Conservation (phyloP, 2,888 invertebrate genomes). For the Cecidostiba fungosa region DNA sequence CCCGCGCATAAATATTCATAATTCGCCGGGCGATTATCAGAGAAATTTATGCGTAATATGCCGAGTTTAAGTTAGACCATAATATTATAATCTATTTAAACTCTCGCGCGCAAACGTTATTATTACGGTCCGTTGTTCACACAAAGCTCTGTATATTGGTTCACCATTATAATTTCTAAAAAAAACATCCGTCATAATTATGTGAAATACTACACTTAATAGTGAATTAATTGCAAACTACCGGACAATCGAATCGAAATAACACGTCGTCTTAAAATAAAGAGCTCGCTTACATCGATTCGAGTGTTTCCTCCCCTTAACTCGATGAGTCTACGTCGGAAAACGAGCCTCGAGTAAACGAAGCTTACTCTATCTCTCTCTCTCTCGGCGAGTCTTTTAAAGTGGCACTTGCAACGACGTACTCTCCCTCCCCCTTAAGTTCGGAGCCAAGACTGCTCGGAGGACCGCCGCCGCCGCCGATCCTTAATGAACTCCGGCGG, state of each 20-base stretch:
- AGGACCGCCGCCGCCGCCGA: constrained; percentile 8
- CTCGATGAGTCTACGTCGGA: constrained; percentile 1
- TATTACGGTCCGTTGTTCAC: not conserved
- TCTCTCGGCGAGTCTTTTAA: constrained; percentile 26
- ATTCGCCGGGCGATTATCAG: not conserved
- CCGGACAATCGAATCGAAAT: not conserved
- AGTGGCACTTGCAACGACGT: constrained; percentile 38
- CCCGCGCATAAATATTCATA: constrained; percentile 14
- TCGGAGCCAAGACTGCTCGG: not conserved
- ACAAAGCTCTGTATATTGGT: not conserved
- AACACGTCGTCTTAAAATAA: not conserved
- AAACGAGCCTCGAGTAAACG: constrained; percentile 17
- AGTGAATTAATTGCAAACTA: not conserved
- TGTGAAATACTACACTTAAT: too few relatives aligned
- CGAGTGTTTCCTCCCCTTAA: not conserved
- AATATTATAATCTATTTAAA: constrained; percentile 5
- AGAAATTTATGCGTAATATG: constrained; percentile 21
- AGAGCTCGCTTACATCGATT: not conserved
- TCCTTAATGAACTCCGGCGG: constrained; percentile 52
- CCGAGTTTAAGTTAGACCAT: constrained; percentile 6
- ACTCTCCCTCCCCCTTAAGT: not conserved
- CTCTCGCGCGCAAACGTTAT: not conserved
- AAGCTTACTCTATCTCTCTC: constrained; percentile 14
- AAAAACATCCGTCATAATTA: not conserved
- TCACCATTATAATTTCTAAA: not conserved